These are phyloP conservation scores for Rallus crepitans DNA, from an alignment of 2,797 vertebrate species.

Conservation along the genomic window DNA sequence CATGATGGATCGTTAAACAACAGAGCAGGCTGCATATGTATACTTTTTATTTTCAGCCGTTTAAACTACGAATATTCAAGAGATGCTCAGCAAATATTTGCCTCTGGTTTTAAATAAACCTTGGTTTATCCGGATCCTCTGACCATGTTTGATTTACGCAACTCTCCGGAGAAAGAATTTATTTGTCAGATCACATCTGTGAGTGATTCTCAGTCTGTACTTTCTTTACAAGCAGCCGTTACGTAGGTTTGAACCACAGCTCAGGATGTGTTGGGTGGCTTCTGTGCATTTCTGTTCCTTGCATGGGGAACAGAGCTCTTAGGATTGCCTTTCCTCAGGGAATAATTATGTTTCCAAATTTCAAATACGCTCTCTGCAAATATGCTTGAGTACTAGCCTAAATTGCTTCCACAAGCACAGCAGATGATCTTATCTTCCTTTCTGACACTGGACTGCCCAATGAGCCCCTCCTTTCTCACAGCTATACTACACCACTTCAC, in stretches of 20 bases:
- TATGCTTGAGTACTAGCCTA: background rate
- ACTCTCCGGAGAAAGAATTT: background rate
- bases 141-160: background rate
- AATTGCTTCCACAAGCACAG: background rate
- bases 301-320: background rate
- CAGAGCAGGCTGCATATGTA: background rate
- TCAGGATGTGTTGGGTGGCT: background rate
- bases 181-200: background rate
- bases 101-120: background rate
- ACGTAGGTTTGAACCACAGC: background rate
- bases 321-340: background rate
- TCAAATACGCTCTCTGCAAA: background rate
- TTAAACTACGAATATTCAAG: background rate
- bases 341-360: slow-evolving; percentile 14
- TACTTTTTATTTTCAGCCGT: background rate
- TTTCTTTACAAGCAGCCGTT: background rate
- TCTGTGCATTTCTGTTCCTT: background rate
- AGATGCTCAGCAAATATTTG: slow-evolving; percentile 5
- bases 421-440: background rate
- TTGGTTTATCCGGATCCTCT: background rate
- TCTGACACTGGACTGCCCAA: background rate
- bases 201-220: background rate
- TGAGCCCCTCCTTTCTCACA: background rate
- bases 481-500: background rate
- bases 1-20: background rate